Base-by-base conservation (phyloP, 1,140 invertebrate genomes). In the Euura saliciscinereae region DNA sequence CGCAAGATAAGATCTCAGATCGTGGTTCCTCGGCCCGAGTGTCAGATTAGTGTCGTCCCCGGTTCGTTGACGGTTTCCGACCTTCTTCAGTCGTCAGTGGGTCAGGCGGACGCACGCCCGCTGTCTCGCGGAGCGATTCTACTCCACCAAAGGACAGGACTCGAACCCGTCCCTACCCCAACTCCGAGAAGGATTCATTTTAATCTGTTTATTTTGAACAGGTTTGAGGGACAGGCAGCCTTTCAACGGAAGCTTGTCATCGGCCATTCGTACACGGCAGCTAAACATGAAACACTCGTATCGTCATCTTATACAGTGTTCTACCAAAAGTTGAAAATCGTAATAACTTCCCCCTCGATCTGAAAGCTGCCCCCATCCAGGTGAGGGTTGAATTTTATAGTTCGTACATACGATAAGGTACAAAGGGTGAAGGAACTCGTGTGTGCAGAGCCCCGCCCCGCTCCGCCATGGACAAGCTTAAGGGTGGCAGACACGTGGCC, bases 171-270 rank as follows among this genome's bases (percentile, higher is more conserved):
- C 28, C 46, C 6, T 51, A 6, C 46, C 11, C 6, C 13, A 59
- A 8, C 51, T 59, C 51, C 51, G 6, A n/a, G 13, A 59, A 6
- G 51, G 6, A 59, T 59, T 59, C 51, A 3, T 4, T n/a, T 67
- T 77, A 82, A 81, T 81, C 76, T 82, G 78, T 83, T 83, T 83
- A 82, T 82, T 82, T 82, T 80, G 68, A 74, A 44, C 72, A 64
- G 72, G 68, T 78, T 77, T 68, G 68, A 45, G 44, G 28, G 44
- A 69, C 28, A 46, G 42, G 13, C 43, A 69, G 44, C 44, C 68
- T 69, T 10, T 59, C 6, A 6, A 59, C 10, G 10, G 10, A 59
- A 6, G 51, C 51, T 6, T 6, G 51, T n/a, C 3, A 4, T 6
- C 51, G 0, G 13, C 51, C 51, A 6, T 59, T 59, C 5, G 28